Base-by-base conservation (phyloP, 2,113 vertebrate species). In the Crotophaga sulcirostris region DNA sequence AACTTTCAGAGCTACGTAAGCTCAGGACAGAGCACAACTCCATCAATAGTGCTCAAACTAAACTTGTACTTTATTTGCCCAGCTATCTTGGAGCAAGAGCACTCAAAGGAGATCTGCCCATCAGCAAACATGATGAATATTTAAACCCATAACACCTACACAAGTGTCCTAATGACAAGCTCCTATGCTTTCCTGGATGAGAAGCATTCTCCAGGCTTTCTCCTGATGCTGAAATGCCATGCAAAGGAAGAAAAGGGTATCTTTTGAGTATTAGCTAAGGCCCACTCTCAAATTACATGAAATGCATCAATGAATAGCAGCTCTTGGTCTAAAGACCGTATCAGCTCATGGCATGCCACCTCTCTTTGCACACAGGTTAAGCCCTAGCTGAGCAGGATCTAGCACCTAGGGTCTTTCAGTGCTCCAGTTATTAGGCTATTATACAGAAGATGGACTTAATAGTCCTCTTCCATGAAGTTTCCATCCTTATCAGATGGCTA, bases 1-100 rank as follows among this genome's bases (percentile, higher is more conserved):
- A 81, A 62, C 28, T 45, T 87, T 78, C 55, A 51, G 56, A 81
- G 42, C 45, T 56, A 13, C 3, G 0, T 16, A 56, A 20, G 17
- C 33, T 38, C 19, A 52, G 38, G 38, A 67, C 34, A 76, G 14
- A 52, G 31, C 38, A 51, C 2, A 60, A 13, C 25, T 54, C 16
- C 0, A 0, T 10, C 40, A 40, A 13, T 1, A 68, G 44, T 3
- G 26, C 49, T 83, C 62, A 47, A 2, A 1, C 9, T 9, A 40
- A 82, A 42, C 25, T 16, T 16, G 31, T 17, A 52, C 28, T 20
- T 15, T 47, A 47, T 20, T 47, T 20, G 18, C 18, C 45, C 7
- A 63, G 59, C 4, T 47, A 0, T 25, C 36, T 47, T 1, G 1
- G 28, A 52, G 59, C 3, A 6, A 64, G 19, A 73, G 72, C 10